Conservation (phyloP, 2,797 vertebrate genomes). For the Xenops minutus region DNA sequence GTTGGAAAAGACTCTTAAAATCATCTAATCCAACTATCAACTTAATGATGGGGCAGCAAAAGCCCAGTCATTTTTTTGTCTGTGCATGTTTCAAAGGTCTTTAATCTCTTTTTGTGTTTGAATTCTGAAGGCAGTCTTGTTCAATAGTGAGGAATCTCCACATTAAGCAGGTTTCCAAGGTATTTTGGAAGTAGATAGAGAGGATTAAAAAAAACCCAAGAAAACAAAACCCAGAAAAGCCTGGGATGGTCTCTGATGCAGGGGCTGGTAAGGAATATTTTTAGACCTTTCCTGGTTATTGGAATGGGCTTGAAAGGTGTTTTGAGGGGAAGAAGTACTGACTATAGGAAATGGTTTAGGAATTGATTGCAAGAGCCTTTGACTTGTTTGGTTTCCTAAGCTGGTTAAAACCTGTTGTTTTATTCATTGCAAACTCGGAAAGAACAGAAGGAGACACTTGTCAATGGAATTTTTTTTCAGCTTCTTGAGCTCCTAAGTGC, state of each 20-base stretch:
- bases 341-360: neutral
- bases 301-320: neutral
- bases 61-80: neutral
- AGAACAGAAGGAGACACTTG: neutral
- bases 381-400: neutral
- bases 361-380: neutral
- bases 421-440: neutral
- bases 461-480: neutral
- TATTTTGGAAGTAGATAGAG: neutral
- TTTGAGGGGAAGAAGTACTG: neutral
- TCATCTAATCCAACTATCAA: fast-evolving
- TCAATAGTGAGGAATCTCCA: neutral
- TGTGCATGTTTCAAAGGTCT: fast-evolving
- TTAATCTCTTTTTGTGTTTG: neutral
- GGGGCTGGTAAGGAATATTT: neutral
- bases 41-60: neutral
- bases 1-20: neutral
- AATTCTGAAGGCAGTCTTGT: neutral
- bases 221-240: neutral
- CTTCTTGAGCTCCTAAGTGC: neutral
- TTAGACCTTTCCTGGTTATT: neutral
- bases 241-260: neutral
- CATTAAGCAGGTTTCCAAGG: neutral
- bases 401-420: neutral
- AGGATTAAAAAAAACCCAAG: neutral